Conservation (phyloP, 2,113 vertebrate species). For the Chionis minor region DNA sequence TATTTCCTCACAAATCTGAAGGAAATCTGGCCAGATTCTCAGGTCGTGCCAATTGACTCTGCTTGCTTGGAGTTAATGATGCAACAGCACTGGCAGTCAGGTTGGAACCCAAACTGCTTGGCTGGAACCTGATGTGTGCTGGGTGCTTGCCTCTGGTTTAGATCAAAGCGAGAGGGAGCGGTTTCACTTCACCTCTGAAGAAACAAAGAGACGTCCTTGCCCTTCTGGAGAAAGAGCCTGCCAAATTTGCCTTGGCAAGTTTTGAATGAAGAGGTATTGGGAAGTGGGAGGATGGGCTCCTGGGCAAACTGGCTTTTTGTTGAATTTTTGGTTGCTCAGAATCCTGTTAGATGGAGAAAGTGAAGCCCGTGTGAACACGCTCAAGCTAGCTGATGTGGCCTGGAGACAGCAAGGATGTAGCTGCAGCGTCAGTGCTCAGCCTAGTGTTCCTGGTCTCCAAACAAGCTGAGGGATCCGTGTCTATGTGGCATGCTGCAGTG, state of each 20-base stretch:
- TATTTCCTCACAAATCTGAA: background rate
- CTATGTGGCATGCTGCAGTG: background rate
- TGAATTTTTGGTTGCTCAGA: background rate
- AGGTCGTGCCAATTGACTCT: background rate
- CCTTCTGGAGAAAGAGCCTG: background rate
- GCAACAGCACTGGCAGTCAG: background rate
- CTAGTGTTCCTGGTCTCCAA: background rate
- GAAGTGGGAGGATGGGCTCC: background rate
- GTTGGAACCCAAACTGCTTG: background rate
- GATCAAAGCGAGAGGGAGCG: background rate
- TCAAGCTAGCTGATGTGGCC: background rate
- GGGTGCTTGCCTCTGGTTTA: background rate
- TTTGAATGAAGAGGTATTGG: background rate
- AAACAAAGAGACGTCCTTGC: background rate
- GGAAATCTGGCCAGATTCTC: background rate
- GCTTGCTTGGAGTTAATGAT: background rate
- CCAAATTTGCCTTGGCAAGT: background rate
- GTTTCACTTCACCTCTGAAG: background rate
- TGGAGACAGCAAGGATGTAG: rapidly evolving
- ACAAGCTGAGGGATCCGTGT: background rate
- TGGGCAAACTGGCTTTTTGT: background rate
- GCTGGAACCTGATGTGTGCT: background rate
- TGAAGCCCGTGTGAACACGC: background rate
- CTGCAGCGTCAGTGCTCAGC: background rate
- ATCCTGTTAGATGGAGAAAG: background rate